Evolutionary conservation across 2,797 vertebrate genomes (phyloP).

Genomic region (Acanthornis magna): DNA sequence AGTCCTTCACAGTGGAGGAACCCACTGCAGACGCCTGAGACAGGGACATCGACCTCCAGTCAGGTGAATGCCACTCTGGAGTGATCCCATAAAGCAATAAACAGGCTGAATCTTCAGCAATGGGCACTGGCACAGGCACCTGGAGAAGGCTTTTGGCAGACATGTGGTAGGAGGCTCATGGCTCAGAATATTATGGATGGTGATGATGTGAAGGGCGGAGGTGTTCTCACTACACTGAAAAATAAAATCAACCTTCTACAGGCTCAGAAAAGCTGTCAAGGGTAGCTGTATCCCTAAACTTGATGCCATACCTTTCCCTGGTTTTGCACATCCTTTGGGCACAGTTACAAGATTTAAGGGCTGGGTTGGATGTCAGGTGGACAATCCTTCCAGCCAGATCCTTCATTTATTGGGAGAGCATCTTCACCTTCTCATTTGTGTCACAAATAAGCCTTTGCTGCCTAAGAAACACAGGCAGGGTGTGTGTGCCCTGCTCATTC

Average conservation of each 20-base stretch:
- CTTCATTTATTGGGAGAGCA: not conserved
- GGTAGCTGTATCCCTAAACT: not conserved
- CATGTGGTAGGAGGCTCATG: fast-evolving
- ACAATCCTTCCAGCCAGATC: not conserved
- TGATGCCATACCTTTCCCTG: not conserved
- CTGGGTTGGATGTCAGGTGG: not conserved
- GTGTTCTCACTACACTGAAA: not conserved
- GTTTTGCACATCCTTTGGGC: not conserved
- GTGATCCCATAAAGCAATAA: not conserved
- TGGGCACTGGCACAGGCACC: too few species aligned
- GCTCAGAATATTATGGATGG: not conserved
- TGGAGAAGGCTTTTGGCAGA: not conserved
- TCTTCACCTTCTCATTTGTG: not conserved
- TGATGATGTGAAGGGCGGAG: not conserved
- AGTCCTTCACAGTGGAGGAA: not conserved
- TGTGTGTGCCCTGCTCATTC: not conserved
- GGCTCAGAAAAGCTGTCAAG: not conserved
- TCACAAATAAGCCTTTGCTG: not conserved
- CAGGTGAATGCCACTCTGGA: not conserved
- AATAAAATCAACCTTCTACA: not conserved
- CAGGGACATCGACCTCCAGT: fast-evolving
- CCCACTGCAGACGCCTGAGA: not conserved
- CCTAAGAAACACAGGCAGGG: not conserved
- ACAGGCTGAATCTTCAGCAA: not conserved
- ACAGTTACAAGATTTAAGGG: not conserved